These are phyloP conservation scores for Micronisus gabar DNA, from an alignment of 2,113 vertebrate genomes.

Conservation along the genomic window DNA sequence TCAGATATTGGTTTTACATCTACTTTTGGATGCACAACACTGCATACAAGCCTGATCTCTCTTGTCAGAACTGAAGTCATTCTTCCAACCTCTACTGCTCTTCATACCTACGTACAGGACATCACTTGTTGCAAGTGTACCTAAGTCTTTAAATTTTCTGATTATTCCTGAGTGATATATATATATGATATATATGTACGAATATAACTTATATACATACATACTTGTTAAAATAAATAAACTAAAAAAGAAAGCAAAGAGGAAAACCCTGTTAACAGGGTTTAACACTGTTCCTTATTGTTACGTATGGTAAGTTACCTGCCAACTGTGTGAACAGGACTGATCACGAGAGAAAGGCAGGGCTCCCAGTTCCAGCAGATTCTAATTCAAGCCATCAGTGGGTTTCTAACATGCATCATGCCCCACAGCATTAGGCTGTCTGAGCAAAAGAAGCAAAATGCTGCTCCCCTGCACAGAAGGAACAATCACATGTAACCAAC, in stretches of 20 bases:
- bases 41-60: neutral
- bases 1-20: neutral
- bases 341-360: neutral
- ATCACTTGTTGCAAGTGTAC: neutral
- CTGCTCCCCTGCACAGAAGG: neutral
- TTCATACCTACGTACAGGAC: neutral
- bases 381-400: neutral
- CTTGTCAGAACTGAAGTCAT: neutral
- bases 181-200: neutral
- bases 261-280: neutral
- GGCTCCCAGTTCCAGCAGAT: neutral
- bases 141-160: neutral
- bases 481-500: neutral
- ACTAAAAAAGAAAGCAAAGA: neutral
- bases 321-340: neutral
- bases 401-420: neutral
- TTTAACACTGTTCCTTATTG: neutral
- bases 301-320: too few relatives aligned
- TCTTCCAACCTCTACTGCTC: neutral
- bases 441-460: neutral
- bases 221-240: neutral
- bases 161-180: neutral
- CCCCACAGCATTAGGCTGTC: neutral
- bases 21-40: neutral
- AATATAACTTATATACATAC: neutral